phyloP scores from a whole-genome alignment of 2,113 vertebrate genomes.

The Xyliphius kryptos region DNA sequence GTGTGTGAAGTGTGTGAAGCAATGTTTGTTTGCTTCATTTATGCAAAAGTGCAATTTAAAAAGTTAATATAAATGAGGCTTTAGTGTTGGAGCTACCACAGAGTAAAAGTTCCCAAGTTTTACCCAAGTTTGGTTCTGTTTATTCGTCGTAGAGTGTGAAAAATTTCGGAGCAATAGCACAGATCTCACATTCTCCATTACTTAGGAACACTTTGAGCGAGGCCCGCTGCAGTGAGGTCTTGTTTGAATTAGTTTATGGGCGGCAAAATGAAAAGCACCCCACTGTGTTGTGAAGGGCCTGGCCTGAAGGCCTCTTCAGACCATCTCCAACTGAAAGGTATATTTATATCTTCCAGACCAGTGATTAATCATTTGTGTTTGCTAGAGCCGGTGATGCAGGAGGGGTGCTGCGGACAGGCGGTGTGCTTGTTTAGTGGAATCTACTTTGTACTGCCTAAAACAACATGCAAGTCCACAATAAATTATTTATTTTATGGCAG shows the following conservation, averaged over 20 bases:
- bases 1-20: too few species aligned
- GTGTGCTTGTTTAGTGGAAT: too few species aligned
- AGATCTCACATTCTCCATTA: background rate
- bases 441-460: slow-evolving; percentile 68
- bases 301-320: slow-evolving; percentile 59
- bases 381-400: slow-evolving; percentile 19
- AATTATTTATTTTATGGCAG: slow-evolving; percentile 74
- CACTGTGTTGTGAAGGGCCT: slow-evolving; percentile 54
- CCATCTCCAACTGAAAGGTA: slow-evolving; percentile 63
- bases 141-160: background rate
- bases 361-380: slow-evolving; percentile 74
- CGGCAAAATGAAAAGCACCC: slow-evolving; percentile 60
- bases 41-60: too few species aligned
- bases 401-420: background rate
- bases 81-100: too few species aligned
- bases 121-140: too few species aligned
- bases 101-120: too few species aligned
- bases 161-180: slow-evolving; percentile 7
- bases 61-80: too few species aligned
- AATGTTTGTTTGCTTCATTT: too few species aligned
- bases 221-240: slow-evolving; percentile 50
- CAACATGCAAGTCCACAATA: slow-evolving; percentile 67
- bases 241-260: slow-evolving; percentile 74
- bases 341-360: slow-evolving; percentile 80
- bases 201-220: slow-evolving; percentile 29